Evolutionary conservation across 2,888 invertebrate genomes (phyloP).

Genomic region (Ischnura elegans): DNA sequence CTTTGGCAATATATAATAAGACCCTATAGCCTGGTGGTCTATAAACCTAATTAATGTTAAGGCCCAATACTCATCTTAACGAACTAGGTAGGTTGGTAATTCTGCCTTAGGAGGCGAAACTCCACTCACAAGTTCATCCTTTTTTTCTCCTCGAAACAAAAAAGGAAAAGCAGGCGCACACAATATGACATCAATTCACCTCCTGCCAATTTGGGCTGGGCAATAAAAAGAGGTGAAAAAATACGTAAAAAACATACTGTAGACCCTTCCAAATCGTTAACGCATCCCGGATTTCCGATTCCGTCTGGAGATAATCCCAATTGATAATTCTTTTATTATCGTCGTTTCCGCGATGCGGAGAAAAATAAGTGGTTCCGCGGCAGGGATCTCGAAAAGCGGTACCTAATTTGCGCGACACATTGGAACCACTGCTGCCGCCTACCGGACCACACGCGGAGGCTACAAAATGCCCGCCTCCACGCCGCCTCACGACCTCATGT

Average conservation of each 20-base stretch:
- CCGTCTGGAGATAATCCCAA: neutral
- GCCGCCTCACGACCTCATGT: neutral
- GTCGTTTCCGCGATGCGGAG: constrained; percentile 19
- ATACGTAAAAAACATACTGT: neutral
- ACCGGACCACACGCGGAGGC: neutral
- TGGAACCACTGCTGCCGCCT: neutral
- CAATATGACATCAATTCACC: neutral
- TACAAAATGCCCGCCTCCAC: neutral
- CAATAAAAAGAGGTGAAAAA: neutral
- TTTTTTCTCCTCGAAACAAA: neutral
- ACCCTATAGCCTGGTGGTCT: too few species aligned
- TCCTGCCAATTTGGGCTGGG: neutral
- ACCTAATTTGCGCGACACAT: constrained; percentile 23
- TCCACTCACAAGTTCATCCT: neutral
- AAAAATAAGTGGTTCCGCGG: neutral
- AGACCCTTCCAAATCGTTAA: neutral
- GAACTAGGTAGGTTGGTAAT: neutral
- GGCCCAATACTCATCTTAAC: too few species aligned
- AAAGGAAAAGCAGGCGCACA: neutral
- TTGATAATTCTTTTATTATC: constrained; percentile 31
- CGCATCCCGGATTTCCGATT: neutral
- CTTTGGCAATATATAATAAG: too few species aligned
- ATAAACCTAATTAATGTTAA: too few species aligned
- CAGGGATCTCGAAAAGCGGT: neutral
- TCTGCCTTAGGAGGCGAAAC: neutral